Evolutionary conservation across 2,113 vertebrate genomes (phyloP), one percentile per base, ranked within the genome.

Genomic region (Etheostoma spectabile): DNA sequence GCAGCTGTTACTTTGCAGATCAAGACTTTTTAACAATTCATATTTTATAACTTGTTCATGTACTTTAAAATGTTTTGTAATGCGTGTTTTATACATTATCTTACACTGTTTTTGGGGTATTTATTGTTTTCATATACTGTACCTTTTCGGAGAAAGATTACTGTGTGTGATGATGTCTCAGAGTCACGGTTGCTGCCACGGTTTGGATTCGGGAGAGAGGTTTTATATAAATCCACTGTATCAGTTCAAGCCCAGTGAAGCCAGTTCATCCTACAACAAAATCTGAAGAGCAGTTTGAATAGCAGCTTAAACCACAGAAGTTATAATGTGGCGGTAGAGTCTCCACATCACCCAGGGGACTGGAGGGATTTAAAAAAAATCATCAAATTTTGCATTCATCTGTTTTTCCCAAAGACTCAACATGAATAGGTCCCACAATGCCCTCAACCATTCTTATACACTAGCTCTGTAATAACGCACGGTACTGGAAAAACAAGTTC

Each of bases 351-450:
- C 60, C 55, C 33, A 22, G 1, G 65, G 49, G 22, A 57, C 19
- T 8, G n/a, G 13, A 86, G n/a, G n/a, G n/a, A n/a, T n/a, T 82
- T 74, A 74, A 79, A 76, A 74, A 62, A 74, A 69, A 49, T 30
- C 22, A 80, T 65, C 51, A 53, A 27, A 63, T 79, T 63, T 71
- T 56, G 52, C 33, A 68, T 65, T 67, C 51, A 53, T 59, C 78
- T 67, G 48, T 73, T 86, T 75, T 66, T 22, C 24, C 33, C 22
- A 38, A 45, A 73, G 53, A 30, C 38, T 60, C 6, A 8, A 65
- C 42, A 46, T 33, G 30, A 71, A 64, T 18, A 62, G 7, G 52
- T 51, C 16, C 60, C 27, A 22, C 12, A 45, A 15, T 27, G 42
- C 62, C 22, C 19, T 60, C 48, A n/a, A 12, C 4, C 6, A 7